phyloP scores from a whole-genome alignment of 2,797 vertebrate species.

The Channa striata region DNA sequence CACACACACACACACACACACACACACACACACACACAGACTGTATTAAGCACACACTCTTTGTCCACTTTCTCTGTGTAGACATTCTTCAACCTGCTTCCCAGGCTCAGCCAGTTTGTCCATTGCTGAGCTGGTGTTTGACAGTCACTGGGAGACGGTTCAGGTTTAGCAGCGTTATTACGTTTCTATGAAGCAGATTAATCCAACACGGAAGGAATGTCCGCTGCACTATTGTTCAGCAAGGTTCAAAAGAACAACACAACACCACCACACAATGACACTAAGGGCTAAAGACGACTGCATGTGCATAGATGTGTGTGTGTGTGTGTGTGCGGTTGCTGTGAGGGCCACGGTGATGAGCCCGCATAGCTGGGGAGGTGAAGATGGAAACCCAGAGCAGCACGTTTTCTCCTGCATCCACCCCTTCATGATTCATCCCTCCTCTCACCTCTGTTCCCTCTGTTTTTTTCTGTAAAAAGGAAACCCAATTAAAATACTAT shows the following conservation, averaged over 20 bases:
- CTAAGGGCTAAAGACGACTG: conserved; percentile 35
- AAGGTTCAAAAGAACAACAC: conserved; percentile 51
- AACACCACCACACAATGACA: conserved; percentile 40
- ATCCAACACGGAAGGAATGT: conserved; percentile 62
- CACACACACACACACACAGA: conserved; percentile 38
- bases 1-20: conserved; percentile 37
- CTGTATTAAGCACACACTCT: conserved; percentile 14
- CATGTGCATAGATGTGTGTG: conserved; percentile 14
- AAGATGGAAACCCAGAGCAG: conserved; percentile 75
- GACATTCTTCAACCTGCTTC: conserved; percentile 58
- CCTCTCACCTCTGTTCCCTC: conserved; percentile 72
- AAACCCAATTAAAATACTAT: conserved; percentile 86
- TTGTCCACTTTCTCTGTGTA: conserved; percentile 36
- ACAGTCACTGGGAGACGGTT: conserved; percentile 67
- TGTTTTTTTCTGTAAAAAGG: conserved; percentile 48
- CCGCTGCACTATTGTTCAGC: conserved; percentile 57
- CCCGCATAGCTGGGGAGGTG: conserved; percentile 68
- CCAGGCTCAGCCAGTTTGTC: conserved; percentile 58
- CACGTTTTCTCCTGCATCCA: conserved; percentile 29
- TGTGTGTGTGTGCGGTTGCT: conserved; percentile 17
- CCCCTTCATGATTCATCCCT: conserved; percentile 71
- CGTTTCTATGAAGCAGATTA: conserved; percentile 57
- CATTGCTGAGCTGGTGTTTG: conserved; percentile 58
- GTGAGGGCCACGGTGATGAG: conserved; percentile 58
- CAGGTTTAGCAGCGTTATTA: conserved; percentile 54